These are phyloP conservation scores for Aegypius monachus DNA, from an alignment of 2,113 vertebrate genomes.

Conservation along the genomic window DNA sequence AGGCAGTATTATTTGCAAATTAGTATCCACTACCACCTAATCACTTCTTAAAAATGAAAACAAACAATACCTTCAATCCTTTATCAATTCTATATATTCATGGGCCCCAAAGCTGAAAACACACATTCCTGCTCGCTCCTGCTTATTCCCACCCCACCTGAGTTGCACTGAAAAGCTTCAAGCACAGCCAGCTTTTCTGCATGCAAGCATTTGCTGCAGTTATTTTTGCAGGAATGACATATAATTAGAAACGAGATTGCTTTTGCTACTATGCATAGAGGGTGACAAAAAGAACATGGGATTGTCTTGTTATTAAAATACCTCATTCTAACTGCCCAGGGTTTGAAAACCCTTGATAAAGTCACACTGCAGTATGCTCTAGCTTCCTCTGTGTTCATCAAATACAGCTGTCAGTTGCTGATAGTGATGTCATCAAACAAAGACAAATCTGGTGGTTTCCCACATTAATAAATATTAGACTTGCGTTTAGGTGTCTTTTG, in stretches of 20 bases:
- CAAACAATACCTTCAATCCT: accelerated
- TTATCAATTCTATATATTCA: accelerated
- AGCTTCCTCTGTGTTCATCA: background rate
- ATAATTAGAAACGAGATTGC: background rate
- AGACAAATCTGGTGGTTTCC: background rate
- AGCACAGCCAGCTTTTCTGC: background rate
- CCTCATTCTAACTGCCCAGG: background rate
- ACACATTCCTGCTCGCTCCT: background rate
- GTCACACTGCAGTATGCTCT: background rate
- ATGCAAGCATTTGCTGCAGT: background rate
- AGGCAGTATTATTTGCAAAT: background rate
- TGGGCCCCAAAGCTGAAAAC: no score
- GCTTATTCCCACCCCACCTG: background rate
- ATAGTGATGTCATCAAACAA: background rate
- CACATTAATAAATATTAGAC: background rate
- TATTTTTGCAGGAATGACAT: background rate
- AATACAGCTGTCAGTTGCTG: background rate
- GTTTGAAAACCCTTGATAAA: background rate
- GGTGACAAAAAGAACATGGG: background rate
- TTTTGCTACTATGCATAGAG: background rate
- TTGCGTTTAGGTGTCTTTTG: background rate
- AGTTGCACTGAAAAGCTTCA: background rate
- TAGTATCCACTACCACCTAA: background rate
- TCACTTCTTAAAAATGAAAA: background rate
- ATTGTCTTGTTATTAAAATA: background rate